These are phyloP conservation scores for Calephelis virginiensis DNA, from an alignment of 1,140 invertebrate species.

Conservation along the genomic window DNA sequence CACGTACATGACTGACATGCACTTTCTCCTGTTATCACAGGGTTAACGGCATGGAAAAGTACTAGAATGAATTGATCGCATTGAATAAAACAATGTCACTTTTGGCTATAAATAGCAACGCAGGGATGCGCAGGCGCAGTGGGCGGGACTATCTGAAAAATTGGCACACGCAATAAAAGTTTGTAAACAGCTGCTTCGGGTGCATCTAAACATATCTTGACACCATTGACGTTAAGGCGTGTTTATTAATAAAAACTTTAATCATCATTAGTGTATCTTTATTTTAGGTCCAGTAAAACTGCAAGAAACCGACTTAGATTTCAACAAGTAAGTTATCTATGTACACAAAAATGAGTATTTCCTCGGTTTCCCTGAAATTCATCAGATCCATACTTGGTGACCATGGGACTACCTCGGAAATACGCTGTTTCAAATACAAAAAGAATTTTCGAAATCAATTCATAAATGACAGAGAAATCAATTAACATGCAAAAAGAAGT, in stretches of 20 bases:
- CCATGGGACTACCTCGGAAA: too few species aligned
- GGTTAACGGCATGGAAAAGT: conserved; percentile 70
- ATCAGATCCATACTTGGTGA: too few species aligned
- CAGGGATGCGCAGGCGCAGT: conserved; percentile 35
- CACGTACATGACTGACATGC: conserved; percentile 22
- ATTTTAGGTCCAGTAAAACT: too few species aligned
- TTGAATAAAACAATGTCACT: conserved; percentile 32
- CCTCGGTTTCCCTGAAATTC: too few species aligned
- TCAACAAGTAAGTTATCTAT: too few species aligned
- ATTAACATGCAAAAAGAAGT: too few species aligned
- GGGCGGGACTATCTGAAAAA: conserved; percentile 43
- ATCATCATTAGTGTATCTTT: background rate
- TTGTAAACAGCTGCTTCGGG: conserved; percentile 34
- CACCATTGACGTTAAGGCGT: conserved; percentile 19
- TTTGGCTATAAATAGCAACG: conserved; percentile 60
- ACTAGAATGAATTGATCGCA: conserved; percentile 32
- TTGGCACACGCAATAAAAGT: conserved; percentile 53
- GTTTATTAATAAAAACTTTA: conserved; percentile 7
- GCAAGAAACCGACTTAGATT: too few species aligned
- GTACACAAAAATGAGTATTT: too few species aligned
- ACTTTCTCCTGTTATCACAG: conserved; percentile 55
- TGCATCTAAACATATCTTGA: conserved; percentile 53
- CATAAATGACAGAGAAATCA: too few species aligned
- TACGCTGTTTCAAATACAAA: too few species aligned
- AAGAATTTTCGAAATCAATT: too few species aligned